Base-by-base conservation (phyloP, 2,797 vertebrate genomes). In the Clarias laeviceps region DNA sequence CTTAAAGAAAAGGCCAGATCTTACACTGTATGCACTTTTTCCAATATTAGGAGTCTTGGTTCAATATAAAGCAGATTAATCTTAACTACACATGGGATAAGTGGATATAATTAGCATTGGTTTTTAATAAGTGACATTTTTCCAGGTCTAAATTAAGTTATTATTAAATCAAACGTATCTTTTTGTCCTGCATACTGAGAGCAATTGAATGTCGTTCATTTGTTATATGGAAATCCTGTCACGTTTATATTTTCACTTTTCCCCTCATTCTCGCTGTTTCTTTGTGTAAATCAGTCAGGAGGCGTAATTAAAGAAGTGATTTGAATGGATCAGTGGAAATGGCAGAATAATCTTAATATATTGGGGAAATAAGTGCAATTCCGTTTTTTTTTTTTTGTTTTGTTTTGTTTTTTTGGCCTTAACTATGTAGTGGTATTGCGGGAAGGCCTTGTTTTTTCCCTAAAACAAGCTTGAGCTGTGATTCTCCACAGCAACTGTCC, bases 301-400 rank as follows among this genome's bases (percentile, higher is more conserved):
- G 72, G 76, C 29, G 64, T 73, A 78, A 83, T 85, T 73, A 81
- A 82, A 84, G 54, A 81, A 22, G 34, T 73, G 72, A 12, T 87
- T 82, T 87, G 80, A 80, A 85, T 45, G 87, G 87, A 86, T 84
- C 7, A 62, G 84, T 64, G n/a, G 18, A 80, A 85, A 80, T 87
- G 82, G 73, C 80, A 45, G 83, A 76, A 88, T 69, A 64, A 85
- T 74, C 84, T 80, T 82, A 84, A 65, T 68, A 89, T 90, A 56
- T 88, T 85, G 88, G 86, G 94, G 94, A 94, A 91, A 91, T 88
- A 93, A 92, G 95, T 96, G 94, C 94, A 95, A 94, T 95, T 90
- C 84, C 85, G 80, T 68, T 45, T 40, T 37, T 37, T 37, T 37
- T 45, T 9, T 64, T 45, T n/a, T n/a, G n/a, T n/a, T n/a, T n/a